Percentiles rank a stretch among this genome's conserved stretches.
phyloP scores from a whole-genome alignment of 2,888 invertebrate species.

The Fissipunctia ypsillon region DNA sequence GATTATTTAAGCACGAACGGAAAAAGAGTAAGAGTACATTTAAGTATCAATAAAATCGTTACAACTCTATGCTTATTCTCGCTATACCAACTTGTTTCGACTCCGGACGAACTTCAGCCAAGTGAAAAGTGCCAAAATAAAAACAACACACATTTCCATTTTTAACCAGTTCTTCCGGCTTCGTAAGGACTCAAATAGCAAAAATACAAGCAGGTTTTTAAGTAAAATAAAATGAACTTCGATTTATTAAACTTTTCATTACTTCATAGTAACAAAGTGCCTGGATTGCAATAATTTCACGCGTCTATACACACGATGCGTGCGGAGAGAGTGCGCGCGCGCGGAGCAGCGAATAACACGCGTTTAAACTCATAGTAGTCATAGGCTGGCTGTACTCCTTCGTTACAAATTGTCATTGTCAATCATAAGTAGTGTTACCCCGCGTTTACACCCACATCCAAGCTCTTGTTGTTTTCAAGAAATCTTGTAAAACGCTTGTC shows the following conservation, averaged over 20 bases:
- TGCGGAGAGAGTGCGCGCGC: slow-evolving; percentile 68
- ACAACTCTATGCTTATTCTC: background rate
- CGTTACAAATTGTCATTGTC: slow-evolving; percentile 71
- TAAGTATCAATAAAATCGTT: background rate
- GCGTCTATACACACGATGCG: slow-evolving; percentile 66
- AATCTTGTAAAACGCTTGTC: background rate
- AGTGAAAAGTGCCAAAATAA: background rate
- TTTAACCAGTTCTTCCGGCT: background rate
- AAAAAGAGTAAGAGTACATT: background rate
- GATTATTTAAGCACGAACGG: background rate
- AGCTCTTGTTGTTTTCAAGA: background rate
- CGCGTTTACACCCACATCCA: slow-evolving; percentile 11
- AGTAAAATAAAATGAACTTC: background rate
- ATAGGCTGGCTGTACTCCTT: slow-evolving; percentile 88
- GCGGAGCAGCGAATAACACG: slow-evolving; percentile 74
- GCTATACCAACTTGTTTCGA: background rate
- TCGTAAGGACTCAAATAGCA: background rate
- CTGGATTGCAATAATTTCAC: slow-evolving; percentile 75
- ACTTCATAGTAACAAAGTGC: background rate
- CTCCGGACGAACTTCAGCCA: background rate
- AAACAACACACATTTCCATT: background rate
- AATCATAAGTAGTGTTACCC: slow-evolving; percentile 60
- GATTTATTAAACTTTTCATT: slow-evolving; percentile 5
- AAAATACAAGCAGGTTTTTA: background rate
- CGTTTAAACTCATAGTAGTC: slow-evolving; percentile 70